These are phyloP conservation scores for Brachynemurus nebulosus DNA, from an alignment of 2,888 invertebrate species.

Conservation along the genomic window DNA sequence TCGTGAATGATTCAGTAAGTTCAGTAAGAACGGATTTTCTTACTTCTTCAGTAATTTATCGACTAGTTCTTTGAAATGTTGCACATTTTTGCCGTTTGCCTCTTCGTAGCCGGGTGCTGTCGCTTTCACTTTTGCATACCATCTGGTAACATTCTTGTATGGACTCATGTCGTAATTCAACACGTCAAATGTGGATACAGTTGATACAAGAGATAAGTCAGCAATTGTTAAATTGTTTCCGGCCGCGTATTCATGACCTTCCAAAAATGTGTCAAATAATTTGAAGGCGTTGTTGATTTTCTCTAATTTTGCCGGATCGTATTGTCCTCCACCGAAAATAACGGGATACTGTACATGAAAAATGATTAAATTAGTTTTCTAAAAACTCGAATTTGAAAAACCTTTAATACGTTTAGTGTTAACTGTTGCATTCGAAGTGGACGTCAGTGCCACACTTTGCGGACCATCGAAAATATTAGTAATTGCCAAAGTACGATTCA, in stretches of 20 bases:
- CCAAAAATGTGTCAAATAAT: constrained; percentile 57
- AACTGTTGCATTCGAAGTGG: no score
- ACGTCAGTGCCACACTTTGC: no score
- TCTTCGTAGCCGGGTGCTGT: constrained; percentile 42
- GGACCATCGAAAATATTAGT: no score
- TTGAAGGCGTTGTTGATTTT: constrained; percentile 53
- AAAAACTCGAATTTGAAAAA: no score
- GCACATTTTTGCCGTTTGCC: constrained; percentile 26
- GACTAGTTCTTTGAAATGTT: constrained; percentile 25
- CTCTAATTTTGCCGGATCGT: constrained; percentile 49
- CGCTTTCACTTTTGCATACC: constrained; percentile 42
- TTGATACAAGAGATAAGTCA: constrained; percentile 54
- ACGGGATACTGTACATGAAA: constrained; percentile 36
- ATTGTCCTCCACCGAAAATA: constrained; percentile 31
- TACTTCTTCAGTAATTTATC: constrained; percentile 24
- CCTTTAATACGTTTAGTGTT: no score
- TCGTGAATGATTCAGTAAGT: no score
- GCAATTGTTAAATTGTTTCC: constrained; percentile 64
- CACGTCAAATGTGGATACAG: constrained; percentile 56
- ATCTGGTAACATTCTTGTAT: constrained; percentile 51
- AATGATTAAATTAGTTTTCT: no score
- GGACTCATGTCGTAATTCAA: constrained; percentile 46
- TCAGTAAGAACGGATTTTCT: no score
- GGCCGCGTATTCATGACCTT: constrained; percentile 53
- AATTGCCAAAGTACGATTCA: no score